Percentiles rank a stretch among this genome's conserved stretches.
These are phyloP conservation scores for Lithophane socia DNA, from an alignment of 2,888 invertebrate species.

Conservation along the genomic window DNA sequence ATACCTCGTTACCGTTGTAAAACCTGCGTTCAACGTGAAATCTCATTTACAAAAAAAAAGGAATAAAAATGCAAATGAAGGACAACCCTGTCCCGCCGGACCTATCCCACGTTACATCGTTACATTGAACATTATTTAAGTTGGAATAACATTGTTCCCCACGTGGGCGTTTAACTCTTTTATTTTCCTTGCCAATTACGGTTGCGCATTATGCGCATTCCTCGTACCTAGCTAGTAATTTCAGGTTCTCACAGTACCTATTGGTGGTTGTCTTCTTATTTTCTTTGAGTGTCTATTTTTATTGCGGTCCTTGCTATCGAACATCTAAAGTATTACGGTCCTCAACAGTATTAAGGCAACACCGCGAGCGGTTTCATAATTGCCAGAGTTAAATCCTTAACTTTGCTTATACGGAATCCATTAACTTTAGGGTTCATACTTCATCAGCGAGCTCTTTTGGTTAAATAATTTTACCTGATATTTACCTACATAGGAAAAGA, in stretches of 20 bases:
- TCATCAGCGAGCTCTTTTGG: neutral
- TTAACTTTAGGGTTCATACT: neutral
- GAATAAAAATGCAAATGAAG: conserved; percentile 59
- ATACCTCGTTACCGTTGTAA: conserved; percentile 36
- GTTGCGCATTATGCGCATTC: conserved; percentile 64
- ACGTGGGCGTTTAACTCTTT: conserved; percentile 63
- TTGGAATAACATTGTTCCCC: conserved; percentile 65
- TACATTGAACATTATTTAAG: conserved; percentile 43
- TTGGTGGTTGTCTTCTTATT: conserved; percentile 45
- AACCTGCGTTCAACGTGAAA: conserved; percentile 45
- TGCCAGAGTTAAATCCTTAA: neutral
- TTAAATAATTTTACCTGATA: conserved; percentile 1
- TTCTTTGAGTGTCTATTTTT: conserved; percentile 57
- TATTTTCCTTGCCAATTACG: conserved; percentile 60
- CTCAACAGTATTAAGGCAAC: conserved; percentile 27
- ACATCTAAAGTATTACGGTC: conserved; percentile 19
- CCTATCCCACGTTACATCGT: conserved; percentile 37
- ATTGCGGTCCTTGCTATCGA: conserved; percentile 17
- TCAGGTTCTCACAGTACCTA: conserved; percentile 53
- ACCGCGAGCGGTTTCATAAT: conserved; percentile 31
- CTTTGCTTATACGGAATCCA: neutral
- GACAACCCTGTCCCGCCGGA: conserved; percentile 33
- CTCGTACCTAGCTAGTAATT: conserved; percentile 43
- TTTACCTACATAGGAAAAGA: neutral
- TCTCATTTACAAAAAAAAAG: conserved; percentile 49